Conservation (phyloP, 2,797 vertebrate species). For the Discoglossus pictus region DNA sequence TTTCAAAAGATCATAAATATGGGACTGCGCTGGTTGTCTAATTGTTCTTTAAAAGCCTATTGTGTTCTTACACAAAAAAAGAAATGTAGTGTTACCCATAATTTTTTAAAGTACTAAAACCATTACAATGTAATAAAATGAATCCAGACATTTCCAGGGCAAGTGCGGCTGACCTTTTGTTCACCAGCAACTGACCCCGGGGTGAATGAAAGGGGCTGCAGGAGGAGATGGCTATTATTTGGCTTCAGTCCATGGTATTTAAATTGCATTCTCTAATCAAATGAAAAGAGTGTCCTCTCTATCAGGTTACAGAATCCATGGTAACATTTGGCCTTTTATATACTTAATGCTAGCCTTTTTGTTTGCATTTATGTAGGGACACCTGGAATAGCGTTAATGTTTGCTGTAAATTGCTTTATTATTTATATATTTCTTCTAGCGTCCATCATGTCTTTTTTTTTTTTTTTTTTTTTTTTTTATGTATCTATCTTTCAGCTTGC, state of each 20-base stretch:
- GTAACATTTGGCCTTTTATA: slow-evolving; percentile 84
- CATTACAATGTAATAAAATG: slow-evolving; percentile 80
- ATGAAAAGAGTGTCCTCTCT: slow-evolving; percentile 80
- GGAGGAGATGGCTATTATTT: slow-evolving; percentile 78
- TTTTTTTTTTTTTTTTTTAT: slow-evolving; percentile 75
- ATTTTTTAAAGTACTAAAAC: slow-evolving; percentile 72
- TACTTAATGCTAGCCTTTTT: slow-evolving; percentile 81
- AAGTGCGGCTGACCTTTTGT: slow-evolving; percentile 79
- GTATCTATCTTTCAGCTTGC: slow-evolving; percentile 76
- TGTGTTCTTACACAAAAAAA: too few relatives aligned
- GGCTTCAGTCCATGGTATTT: slow-evolving; percentile 79
- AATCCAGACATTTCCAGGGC: slow-evolving; percentile 81
- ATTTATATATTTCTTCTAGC: slow-evolving; percentile 76
- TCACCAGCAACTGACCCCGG: slow-evolving; percentile 76
- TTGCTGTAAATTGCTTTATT: slow-evolving; percentile 77
- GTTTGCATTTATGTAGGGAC: slow-evolving; percentile 75
- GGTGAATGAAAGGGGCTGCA: slow-evolving; percentile 73
- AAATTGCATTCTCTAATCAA: slow-evolving; percentile 82
- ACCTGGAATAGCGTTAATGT: slow-evolving; percentile 77
- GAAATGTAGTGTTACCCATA: slow-evolving; percentile 71
- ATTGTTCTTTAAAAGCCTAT: not conserved
- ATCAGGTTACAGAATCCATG: slow-evolving; percentile 89
- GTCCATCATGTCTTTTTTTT: slow-evolving; percentile 60
- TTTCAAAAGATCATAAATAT: too few relatives aligned
- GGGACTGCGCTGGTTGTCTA: too few relatives aligned